Evolutionary conservation across 2,797 vertebrate species (phyloP).

Genomic region (Myioborus miniatus): DNA sequence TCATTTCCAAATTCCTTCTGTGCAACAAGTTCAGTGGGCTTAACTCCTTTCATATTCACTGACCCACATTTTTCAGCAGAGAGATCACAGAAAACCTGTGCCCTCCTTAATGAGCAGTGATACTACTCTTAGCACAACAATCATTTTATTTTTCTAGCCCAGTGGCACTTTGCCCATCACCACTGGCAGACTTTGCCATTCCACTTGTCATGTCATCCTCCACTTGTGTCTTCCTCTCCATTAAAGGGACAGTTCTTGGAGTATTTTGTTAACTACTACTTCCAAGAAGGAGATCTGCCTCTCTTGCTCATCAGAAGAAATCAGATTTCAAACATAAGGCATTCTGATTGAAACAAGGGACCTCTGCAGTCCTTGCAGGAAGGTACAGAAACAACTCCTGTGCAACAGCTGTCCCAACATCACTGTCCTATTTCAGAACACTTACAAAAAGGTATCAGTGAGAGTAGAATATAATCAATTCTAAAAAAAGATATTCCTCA

Average conservation of each 20-base stretch:
- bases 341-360: neutral
- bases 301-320: neutral
- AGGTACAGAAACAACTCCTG: neutral
- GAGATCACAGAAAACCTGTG: neutral
- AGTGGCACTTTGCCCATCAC: neutral
- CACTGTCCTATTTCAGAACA: neutral
- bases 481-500: neutral
- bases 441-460: neutral
- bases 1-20: constrained; percentile 19
- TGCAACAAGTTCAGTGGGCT: neutral
- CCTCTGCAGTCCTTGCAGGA: neutral
- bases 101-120: neutral
- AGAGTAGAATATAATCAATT: neutral
- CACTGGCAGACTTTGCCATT: neutral
- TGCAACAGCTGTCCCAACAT: neutral
- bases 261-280: neutral
- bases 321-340: neutral
- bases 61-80: constrained; percentile 4
- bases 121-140: neutral
- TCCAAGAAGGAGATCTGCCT: neutral
- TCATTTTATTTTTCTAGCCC: neutral
- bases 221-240: neutral
- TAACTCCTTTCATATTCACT: neutral
- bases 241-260: neutral
- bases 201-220: neutral